A percentile compares a stretch with the other conserved stretches of the same genome.
These are phyloP conservation scores for Kryptolebias marmoratus DNA, from an alignment of 2,113 vertebrate genomes.

Conservation along the genomic window DNA sequence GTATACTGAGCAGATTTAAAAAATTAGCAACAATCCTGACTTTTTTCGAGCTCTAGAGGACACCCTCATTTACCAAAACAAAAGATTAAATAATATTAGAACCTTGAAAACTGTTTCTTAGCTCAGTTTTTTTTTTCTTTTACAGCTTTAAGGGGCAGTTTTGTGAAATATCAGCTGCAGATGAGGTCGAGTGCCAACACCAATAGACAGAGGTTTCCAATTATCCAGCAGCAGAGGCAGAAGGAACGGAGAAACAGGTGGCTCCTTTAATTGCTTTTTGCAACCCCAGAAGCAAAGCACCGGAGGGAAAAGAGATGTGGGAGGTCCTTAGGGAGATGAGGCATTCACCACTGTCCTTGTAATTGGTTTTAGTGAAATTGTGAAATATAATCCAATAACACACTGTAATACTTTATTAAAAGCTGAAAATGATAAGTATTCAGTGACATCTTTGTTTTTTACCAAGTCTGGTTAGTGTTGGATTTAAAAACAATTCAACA, in stretches of 20 bases:
- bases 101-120: constrained; percentile 2
- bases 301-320: constrained; percentile 55
- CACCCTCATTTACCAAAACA: not conserved
- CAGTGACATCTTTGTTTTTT: not conserved
- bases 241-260: constrained; percentile 73
- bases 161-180: constrained; percentile 66
- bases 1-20: not conserved
- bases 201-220: constrained; percentile 75
- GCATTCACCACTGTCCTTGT: constrained; percentile 49
- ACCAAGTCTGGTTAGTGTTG: not conserved
- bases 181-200: constrained; percentile 60
- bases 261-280: constrained; percentile 80
- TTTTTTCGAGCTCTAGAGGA: not conserved
- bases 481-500: constrained; percentile 1
- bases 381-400: constrained; percentile 39
- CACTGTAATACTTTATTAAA: constrained; percentile 7
- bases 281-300: constrained; percentile 63
- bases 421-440: not conserved
- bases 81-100: constrained; percentile 1
- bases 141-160: constrained; percentile 55
- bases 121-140: constrained; percentile 37
- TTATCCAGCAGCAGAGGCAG: constrained; percentile 69
- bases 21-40: not conserved
- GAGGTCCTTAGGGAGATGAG: constrained; percentile 53
- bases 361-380: constrained; percentile 61